Base-by-base conservation (phyloP, 2,888 invertebrate species). In the Arctia plantaginis region DNA sequence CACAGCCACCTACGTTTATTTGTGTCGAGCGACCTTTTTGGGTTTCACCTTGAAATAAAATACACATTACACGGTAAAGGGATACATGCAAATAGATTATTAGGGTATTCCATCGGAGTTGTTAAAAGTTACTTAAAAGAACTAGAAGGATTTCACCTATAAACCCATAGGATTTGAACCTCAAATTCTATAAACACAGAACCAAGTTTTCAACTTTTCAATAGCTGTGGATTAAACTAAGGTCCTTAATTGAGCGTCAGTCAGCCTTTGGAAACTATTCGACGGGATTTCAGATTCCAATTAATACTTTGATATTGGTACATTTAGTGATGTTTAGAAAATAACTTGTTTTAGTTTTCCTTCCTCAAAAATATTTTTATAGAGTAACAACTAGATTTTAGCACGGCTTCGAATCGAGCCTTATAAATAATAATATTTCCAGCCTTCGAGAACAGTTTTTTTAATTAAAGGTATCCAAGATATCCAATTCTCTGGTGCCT, bases 141-240 rank as follows among this genome's bases (percentile, higher is more conserved):
- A 84, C 79, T 76, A 76, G 77, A 73, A 81, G 82, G 79, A 81
- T 78, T 75, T 65, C 66, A 75, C 73, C 75, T 80, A 80, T 72
- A 66, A 72, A 76, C 83, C 78, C 83, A 51, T 70, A 76, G 80
- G 73, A 83, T 82, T 77, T 68, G 80, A 78, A 77, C 77, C 74
- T 69, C 47, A 70, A 76, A 80, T 81, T 71, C 30, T 81, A 76
- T 76, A 72, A 82, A 69, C 67, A 76, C 74, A 72, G 66, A 72
- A 39, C 59, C 33, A 64, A 65, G 71, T 66, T 73, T 76, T 73
- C 71, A 72, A 75, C 72, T 67, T 73, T 76, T 73, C 71, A 69
- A 74, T 69, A 65, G 73, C 44, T 15, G 73, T 3, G 80, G 68
- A 66, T 80, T 73, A 33, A 55, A 44, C 47, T 12, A 65, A 72